phyloP scores from a whole-genome alignment of 2,797 vertebrate species.

The Diplodus sargus region DNA sequence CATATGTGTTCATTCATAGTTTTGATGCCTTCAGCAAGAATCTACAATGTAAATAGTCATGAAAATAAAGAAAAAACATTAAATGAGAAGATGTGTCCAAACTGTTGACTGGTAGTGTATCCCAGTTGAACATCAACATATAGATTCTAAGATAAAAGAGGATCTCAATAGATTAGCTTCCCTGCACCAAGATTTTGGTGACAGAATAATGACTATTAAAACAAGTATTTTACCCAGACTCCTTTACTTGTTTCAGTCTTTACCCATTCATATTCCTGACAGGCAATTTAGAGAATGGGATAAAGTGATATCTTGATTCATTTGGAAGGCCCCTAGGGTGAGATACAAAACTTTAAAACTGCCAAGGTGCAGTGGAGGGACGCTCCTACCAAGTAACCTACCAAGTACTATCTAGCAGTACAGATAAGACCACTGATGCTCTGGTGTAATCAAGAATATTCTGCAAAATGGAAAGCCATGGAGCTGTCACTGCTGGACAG shows the following conservation, averaged over 20 bases:
- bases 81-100: too few species aligned
- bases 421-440: background rate
- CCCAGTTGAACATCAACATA: background rate
- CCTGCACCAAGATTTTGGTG: background rate
- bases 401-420: background rate
- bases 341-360: background rate
- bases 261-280: background rate
- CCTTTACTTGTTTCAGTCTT: background rate
- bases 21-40: too few species aligned
- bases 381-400: background rate
- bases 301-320: background rate
- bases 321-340: background rate
- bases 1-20: too few species aligned
- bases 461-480: too few species aligned
- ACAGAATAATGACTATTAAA: background rate
- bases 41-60: too few species aligned
- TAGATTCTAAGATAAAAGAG: background rate
- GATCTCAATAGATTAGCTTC: background rate
- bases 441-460: too few species aligned
- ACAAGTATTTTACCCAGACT: background rate
- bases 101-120: too few species aligned
- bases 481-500: too few species aligned
- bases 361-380: background rate
- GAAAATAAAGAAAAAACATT: too few species aligned
- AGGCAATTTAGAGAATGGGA: background rate